phyloP scores from a whole-genome alignment of 2,888 invertebrate genomes.

The Tortricodes alternella region DNA sequence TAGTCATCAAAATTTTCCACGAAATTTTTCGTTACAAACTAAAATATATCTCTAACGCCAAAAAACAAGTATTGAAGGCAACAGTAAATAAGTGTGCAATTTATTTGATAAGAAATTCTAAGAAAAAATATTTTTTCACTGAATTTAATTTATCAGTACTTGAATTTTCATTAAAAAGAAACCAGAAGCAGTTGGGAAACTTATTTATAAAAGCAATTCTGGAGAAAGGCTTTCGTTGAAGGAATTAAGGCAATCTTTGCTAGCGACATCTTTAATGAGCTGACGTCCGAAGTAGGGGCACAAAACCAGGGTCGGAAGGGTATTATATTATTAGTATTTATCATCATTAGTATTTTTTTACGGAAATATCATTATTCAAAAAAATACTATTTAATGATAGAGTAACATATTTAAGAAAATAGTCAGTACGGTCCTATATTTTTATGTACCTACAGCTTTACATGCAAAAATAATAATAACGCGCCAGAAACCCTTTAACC shows the following conservation, averaged over 20 bases:
- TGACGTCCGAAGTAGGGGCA: slow-evolving; percentile 41
- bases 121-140: background rate
- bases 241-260: slow-evolving; percentile 55
- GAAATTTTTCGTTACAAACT: too few relatives aligned
- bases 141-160: background rate
- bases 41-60: too few relatives aligned
- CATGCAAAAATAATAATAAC: too few relatives aligned
- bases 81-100: too few relatives aligned
- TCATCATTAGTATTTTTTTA: background rate
- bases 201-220: slow-evolving; percentile 18
- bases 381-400: too few relatives aligned
- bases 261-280: slow-evolving; percentile 55
- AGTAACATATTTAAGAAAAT: too few relatives aligned
- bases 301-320: slow-evolving; percentile 22
- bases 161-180: background rate
- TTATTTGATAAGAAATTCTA: background rate
- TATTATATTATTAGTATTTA: background rate
- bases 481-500: too few relatives aligned
- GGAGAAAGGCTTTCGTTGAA: slow-evolving; percentile 39
- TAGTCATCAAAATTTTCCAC: too few relatives aligned
- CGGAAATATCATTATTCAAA: too few relatives aligned
- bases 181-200: slow-evolving; percentile 15
- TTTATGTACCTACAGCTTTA: too few relatives aligned
- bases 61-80: too few relatives aligned
- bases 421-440: too few relatives aligned